Evolutionary conservation across 2,113 vertebrate genomes (phyloP), one percentile per base, ranked within the genome.

Genomic region (Sterrhoptilus dennistouni): DNA sequence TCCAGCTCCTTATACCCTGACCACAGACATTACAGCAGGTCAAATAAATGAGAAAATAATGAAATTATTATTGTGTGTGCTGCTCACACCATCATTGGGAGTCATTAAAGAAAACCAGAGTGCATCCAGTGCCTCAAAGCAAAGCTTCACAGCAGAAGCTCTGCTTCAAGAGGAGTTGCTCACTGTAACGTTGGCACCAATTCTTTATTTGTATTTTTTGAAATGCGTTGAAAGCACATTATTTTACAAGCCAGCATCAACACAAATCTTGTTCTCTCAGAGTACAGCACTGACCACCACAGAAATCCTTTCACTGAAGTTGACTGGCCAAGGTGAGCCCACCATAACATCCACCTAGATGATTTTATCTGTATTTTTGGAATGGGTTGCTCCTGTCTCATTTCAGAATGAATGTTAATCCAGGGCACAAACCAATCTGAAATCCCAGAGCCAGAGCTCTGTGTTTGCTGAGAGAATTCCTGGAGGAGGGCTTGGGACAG

Each of bases 401-500:
- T 96, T 98, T 96, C 97, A 95, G 97, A 97, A 89, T 45, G 93
- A 94, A 97, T 95, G 96, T 95, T 96, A 98, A 98, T 90, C 36
- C 4, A 1, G 52, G 79, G 61, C 68, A 90, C 20, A 21, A 42
- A 79, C 40, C 0, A 1, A 72, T 15, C 65, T 44, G 74, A 52
- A 80, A 68, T 31, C 31, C 65, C 9, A 71, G 19, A 77, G 44
- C 47, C 54, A 59, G 63, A 93, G 52, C 53, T 14, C 0, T 1
- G 20, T 2, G 6, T 35, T 49, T n/a, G 97, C 97, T 97, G 94
- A 91, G 97, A 94, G 90, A 97, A 96, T 90, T 97, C 96, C 97
- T 85, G 94, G 95, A 97, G 97, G 95, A 98, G 96, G 88, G 63
- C 78, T 94, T 87, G 97, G 98, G 97, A 93, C 88, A 75, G 59